These are phyloP conservation scores for Malurus melanocephalus DNA, from an alignment of 2,113 vertebrate genomes.

Conservation along the genomic window DNA sequence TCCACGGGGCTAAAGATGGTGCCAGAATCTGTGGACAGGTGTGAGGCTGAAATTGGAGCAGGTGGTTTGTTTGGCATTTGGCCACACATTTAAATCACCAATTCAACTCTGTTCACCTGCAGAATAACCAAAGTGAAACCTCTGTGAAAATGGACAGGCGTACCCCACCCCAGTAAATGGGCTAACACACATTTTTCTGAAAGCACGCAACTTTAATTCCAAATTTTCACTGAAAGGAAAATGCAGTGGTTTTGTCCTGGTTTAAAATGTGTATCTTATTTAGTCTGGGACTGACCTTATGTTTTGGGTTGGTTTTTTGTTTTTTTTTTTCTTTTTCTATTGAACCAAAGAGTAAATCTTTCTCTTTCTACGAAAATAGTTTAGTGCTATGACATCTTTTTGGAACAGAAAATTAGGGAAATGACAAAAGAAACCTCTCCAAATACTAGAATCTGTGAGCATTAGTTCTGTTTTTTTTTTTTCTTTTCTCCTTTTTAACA, in stretches of 20 bases:
- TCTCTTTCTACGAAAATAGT: neutral
- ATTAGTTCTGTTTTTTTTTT: neutral
- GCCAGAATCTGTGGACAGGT: neutral
- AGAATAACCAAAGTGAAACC: neutral
- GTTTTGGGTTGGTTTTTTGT: neutral
- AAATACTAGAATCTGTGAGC: neutral
- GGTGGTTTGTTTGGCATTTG: neutral
- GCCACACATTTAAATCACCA: neutral
- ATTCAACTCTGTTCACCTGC: neutral
- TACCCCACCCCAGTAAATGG: neutral
- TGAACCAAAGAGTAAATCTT: neutral
- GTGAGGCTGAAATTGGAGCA: neutral
- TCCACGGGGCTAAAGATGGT: neutral
- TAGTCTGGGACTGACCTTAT: neutral
- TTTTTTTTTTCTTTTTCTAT: neutral
- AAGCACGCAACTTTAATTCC: neutral
- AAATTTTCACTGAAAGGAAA: neutral
- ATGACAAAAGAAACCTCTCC: neutral
- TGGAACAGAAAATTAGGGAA: neutral
- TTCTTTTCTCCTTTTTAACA: neutral
- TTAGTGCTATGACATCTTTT: neutral
- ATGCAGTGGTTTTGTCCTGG: fast-evolving
- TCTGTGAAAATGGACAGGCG: neutral
- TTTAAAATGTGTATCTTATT: neutral
- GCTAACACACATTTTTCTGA: neutral